phyloP scores from a whole-genome alignment of 1,140 invertebrate genomes.

The Drosophila orena region DNA sequence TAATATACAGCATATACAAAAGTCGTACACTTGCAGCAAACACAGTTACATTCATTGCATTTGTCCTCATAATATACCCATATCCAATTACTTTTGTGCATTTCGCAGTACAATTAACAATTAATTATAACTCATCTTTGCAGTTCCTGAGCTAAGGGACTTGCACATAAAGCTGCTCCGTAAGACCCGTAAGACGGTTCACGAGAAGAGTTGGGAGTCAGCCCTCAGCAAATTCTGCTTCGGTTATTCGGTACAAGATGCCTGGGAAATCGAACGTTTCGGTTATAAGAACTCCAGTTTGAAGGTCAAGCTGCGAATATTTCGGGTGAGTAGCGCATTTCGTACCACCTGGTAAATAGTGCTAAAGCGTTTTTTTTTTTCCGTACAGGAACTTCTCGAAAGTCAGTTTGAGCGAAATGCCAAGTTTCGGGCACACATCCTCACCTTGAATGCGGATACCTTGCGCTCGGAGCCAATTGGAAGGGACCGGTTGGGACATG shows the following conservation, averaged over 20 bases:
- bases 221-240: constrained; percentile 96
- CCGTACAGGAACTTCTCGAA: constrained; percentile 93
- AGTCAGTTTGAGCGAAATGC: constrained; percentile 97
- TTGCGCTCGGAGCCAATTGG: constrained; percentile 95
- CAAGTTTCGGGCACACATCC: constrained; percentile 97
- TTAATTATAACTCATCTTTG: constrained; percentile 64
- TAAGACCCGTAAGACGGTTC: constrained; percentile 93
- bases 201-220: constrained; percentile 95
- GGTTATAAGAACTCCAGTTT: constrained; percentile 97
- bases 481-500: constrained; percentile 93
- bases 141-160: constrained; percentile 93
- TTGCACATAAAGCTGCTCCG: constrained; percentile 95
- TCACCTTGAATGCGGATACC: constrained; percentile 91
- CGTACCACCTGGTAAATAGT: no score
- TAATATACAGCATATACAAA: no score
- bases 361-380: neutral
- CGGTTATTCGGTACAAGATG: constrained; percentile 93
- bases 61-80: no score
- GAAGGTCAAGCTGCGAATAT: constrained; percentile 93
- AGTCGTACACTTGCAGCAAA: no score
- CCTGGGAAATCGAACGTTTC: constrained; percentile 98
- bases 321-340: constrained; percentile 88
- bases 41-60: no score
- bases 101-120: neutral
- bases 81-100: no score